Percentiles rank a stretch among this genome's conserved stretches.
These are phyloP conservation scores for Rhynchomys soricoides DNA, from an alignment of 2,113 vertebrate species.

Conservation along the genomic window DNA sequence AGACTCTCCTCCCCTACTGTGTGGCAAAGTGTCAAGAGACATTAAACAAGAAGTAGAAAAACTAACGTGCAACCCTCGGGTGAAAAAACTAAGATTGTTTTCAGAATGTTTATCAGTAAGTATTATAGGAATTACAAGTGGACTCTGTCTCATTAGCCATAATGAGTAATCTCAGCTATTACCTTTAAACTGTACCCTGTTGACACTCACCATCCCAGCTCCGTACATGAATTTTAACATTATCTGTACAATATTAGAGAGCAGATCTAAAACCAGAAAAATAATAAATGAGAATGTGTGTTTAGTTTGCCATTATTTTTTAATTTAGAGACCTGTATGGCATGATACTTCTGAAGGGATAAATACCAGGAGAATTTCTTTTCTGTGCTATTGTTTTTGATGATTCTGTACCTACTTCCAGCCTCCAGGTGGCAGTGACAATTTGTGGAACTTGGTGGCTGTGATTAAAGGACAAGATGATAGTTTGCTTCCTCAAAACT, in stretches of 20 bases:
- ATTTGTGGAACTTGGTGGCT: constrained; percentile 96
- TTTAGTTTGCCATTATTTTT: not conserved
- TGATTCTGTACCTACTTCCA: constrained; percentile 73
- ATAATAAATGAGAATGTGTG: not conserved
- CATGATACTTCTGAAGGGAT: not conserved
- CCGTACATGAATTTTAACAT: not conserved
- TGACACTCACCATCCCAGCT: not conserved
- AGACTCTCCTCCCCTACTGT: constrained; percentile 92
- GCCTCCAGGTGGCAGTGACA: constrained; percentile 96
- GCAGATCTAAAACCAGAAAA: not conserved
- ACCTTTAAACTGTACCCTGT: not conserved
- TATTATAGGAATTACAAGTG: constrained; percentile 60
- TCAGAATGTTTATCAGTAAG: constrained; percentile 96
- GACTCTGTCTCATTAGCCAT: not conserved
- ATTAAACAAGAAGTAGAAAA: constrained; percentile 98
- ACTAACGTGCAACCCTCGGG: constrained; percentile 83
- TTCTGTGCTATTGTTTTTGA: not conserved
- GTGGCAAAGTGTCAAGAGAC: constrained; percentile 95
- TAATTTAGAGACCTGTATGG: not conserved
- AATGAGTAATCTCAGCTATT: not conserved
- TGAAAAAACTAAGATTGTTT: constrained; percentile 95
- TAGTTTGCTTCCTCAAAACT: constrained; percentile 94
- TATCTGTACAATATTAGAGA: not conserved
- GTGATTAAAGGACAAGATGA: constrained; percentile 96
- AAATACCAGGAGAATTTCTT: not conserved